Conservation (phyloP, 2,797 vertebrate species). For the Rhinichthys osculus region DNA sequence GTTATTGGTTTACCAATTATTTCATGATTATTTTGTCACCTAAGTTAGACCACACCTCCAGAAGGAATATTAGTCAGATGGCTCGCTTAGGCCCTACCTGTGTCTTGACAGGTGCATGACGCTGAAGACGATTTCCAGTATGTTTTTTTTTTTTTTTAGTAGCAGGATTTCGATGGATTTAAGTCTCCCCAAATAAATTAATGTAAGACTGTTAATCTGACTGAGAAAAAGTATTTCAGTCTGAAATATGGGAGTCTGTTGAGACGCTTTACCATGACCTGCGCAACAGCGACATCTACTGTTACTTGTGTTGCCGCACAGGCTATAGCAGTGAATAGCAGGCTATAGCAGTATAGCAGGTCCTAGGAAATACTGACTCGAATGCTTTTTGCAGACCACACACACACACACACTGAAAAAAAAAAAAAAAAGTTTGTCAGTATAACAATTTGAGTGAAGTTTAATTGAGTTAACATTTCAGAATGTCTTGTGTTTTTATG, state of each 20-base stretch:
- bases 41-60: too few species aligned
- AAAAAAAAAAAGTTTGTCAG: too few species aligned
- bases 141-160: not conserved
- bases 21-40: not conserved
- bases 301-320: not conserved
- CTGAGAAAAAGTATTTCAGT: not conserved
- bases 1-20: not conserved
- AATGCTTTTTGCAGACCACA: too few species aligned
- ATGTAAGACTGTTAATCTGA: not conserved
- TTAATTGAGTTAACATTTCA: not conserved
- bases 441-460: not conserved
- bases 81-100: not conserved
- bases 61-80: not conserved
- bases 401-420: too few species aligned
- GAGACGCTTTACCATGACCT: not conserved
- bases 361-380: not conserved
- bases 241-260: not conserved
- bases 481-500: not conserved
- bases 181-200: not conserved
- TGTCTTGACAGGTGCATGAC: too few species aligned
- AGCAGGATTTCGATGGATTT: not conserved
- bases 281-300: constrained; percentile 28
- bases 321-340: not conserved
- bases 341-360: not conserved
- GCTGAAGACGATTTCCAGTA: not conserved